Conservation (phyloP, 2,888 invertebrate genomes). For the Sesia apiformis region DNA sequence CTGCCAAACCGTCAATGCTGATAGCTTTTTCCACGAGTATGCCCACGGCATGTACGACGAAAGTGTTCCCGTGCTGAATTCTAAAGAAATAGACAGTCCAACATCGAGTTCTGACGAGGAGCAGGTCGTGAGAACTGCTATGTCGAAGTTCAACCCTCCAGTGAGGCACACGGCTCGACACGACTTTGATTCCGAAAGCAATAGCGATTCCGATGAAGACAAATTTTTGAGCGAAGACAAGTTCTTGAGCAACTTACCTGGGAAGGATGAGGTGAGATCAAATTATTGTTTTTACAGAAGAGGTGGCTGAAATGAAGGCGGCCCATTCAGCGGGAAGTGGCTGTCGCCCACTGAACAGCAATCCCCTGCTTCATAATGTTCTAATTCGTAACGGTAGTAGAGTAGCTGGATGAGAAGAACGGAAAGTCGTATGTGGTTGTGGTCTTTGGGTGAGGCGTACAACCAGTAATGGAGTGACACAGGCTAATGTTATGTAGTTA, state of each 20-base stretch:
- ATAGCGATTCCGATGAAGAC: constrained; percentile 48
- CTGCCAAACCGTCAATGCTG: constrained; percentile 41
- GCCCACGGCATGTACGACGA: constrained; percentile 73
- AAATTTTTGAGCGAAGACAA: constrained; percentile 49
- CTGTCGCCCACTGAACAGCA: too few species aligned
- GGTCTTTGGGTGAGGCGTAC: too few species aligned
- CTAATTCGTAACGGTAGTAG: too few species aligned
- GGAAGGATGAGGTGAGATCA: constrained; percentile 9
- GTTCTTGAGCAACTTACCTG: constrained; percentile 28
- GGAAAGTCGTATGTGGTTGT: too few species aligned
- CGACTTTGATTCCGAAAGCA: constrained; percentile 62
- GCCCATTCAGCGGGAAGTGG: too few species aligned
- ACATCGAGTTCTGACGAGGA: constrained; percentile 38
- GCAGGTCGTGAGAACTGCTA: constrained; percentile 37
- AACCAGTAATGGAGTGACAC: too few species aligned
- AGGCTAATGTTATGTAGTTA: too few species aligned
- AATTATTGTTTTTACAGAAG: too few species aligned
- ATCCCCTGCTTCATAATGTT: too few species aligned
- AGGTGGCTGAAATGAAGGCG: too few species aligned
- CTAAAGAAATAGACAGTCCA: constrained; percentile 73
- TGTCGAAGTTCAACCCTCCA: constrained; percentile 65
- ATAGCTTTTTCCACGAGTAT: constrained; percentile 15
- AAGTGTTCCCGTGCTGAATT: constrained; percentile 71
- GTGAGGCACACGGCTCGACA: constrained; percentile 54
- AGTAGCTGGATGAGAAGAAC: too few species aligned